Evolutionary conservation across 2,888 invertebrate species (phyloP), one percentile per base, ranked within the genome.

Genomic region (Peribatodes rhomboidaria): DNA sequence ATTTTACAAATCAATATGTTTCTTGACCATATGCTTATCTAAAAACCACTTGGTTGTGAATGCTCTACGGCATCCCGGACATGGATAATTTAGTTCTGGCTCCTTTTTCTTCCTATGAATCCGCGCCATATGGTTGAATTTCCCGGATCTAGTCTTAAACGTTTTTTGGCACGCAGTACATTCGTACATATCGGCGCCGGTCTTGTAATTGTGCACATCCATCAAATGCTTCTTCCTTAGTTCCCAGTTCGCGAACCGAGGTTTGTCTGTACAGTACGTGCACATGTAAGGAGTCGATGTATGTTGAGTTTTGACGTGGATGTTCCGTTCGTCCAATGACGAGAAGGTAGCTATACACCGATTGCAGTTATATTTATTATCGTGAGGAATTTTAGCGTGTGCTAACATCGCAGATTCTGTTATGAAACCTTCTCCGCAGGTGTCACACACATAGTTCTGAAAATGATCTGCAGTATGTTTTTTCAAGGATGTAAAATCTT

Each of bases 41-140:
- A 94, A 78, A 75, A 94, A 94, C 65, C 94, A 78, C 75, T 94
- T 94, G 0, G 93, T 92, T 1, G 93, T 94, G 71, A 94, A 94
- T 4, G 92, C 92, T 73, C 90, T 92, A 0, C 93, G 88, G 65
- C 94, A 94, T 70, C 87, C 88, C 10, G 88, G 85, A 71, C 94
- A 94, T 2, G 90, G 88, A 60, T 89, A 94, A 59, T 86, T 93
- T 58, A 87, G 82, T 75, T 87, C 94, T 27, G 83, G 85, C 67
- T 85, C 90, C 73, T 87, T 94, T 81, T 87, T 92, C 60, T 87
- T 78, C 60, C 88, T 81, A 76, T 93, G 93, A 0, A 87, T 88
- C 68, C 90, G 82, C 18, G 89, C 85, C 91, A 92, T 92, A 41
- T 93, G 93, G 52, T 92, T 92, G 67, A 91, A 92, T 66, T 91